Evolutionary conservation across 1,140 invertebrate species (phyloP), one percentile per base, ranked within the genome.

Genomic region (Euglossa dilemma): DNA sequence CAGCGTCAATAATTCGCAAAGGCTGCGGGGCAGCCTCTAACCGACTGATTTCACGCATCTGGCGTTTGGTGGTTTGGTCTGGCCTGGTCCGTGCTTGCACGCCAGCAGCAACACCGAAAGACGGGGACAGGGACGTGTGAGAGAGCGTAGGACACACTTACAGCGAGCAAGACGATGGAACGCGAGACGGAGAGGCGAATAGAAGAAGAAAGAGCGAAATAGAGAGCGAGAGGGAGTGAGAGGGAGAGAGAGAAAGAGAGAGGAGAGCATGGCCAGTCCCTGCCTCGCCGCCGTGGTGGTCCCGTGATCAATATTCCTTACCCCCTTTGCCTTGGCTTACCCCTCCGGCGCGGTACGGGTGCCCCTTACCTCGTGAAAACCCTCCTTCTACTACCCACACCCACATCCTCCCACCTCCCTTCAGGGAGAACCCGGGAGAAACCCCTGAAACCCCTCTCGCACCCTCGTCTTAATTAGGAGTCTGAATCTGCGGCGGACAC

Each of bases 401-500:
- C 89, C 85, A 75, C 81, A 77, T 76, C 73, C 85, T 81, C 71
- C 70, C 69, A 80, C 80, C 80, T 78, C 80, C 81, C 84, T 85
- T 54, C 78, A 61, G 67, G 84, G 87, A 92, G 88, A 91, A 89
- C 85, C 90, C 90, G 87, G 87, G 87, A 88, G 90, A 91, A 92
- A 91, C 92, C 91, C 90, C 90, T 91, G 90, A 90, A 92, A 90
- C 92, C 92, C 92, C 92, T 92, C 92, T 94, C 90, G 92, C 93
- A 94, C 94, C 94, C 94, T 94, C 92, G 94, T 95, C 95, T 95
- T 95, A 95, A 95, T 95, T 95, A 95, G 95, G 95, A 95, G 95
- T 95, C 94, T 94, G 95, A 95, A 95, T 95, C 95, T 95, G 95
- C 94, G 95, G 95, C 95, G 95, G 95, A 95, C 95, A 95, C 95